Base-by-base conservation (phyloP, 2,888 invertebrate genomes). In the Ectropis crepuscularia region DNA sequence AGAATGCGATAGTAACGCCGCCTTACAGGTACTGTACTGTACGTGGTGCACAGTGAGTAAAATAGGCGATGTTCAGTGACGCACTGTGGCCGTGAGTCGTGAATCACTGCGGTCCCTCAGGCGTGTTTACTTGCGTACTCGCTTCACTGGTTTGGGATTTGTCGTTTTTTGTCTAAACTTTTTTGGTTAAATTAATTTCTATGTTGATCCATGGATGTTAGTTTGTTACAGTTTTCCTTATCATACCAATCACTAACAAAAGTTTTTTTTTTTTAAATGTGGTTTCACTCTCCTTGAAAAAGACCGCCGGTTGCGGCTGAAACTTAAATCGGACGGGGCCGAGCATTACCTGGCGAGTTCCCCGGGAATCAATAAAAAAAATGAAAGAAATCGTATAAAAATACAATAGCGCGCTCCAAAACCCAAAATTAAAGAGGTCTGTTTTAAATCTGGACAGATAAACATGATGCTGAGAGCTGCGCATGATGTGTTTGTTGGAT, bases 51-150 rank as follows among this genome's bases (percentile, higher is more conserved):
- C 61, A 65, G n/a, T 53, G 59, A 54, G 68, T 68, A 63, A 64
- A 74, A 82, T 85, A 80, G 80, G 81, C 80, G 79, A 85, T 86
- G 83, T 87, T 86, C 86, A 82, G 88, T 87, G 87, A 85, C 79
- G 82, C 82, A 83, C 83, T 84, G 88, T 75, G 83, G 45, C 16
- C 4, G 16, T 28, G 16, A 4, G 47, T 55, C 28, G 85, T 79
- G 87, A 86, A 85, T 86, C 85, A 81, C 16, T 28, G 16, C 16
- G 16, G 79, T 85, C 90, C 89, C 89, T 76, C 74, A 79, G 86
- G 86, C 82, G 81, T 82, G 82, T 89, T 89, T 90, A 88, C 90
- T 88, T 88, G 86, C 80, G 80, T 82, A 78, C 77, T 83, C 86
- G 89, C 85, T 73, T 81, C 81, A 79, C 70, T 82, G 78, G 77